Evolutionary conservation across 2,113 vertebrate genomes (phyloP).

Genomic region (Antechinus flavipes): DNA sequence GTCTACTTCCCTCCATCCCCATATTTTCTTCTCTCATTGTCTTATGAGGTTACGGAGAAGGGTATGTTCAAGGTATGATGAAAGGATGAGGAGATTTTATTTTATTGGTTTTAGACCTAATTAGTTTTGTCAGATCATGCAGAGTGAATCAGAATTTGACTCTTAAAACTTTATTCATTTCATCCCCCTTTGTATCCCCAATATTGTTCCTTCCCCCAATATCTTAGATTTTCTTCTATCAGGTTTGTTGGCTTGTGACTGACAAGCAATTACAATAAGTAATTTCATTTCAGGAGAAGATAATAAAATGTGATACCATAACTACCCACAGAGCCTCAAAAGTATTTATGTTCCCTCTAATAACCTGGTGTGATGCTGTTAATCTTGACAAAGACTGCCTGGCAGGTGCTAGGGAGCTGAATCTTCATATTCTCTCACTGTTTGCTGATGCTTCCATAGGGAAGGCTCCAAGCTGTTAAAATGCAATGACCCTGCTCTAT

Average conservation of each 20-base stretch:
- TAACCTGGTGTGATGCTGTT: constrained; percentile 85
- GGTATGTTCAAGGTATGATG: background rate
- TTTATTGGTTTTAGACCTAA: background rate
- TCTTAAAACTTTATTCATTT: constrained; percentile 74
- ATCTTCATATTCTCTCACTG: constrained; percentile 84
- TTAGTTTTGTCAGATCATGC: background rate
- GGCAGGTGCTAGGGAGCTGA: constrained; percentile 83
- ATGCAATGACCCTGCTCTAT: constrained; percentile 80
- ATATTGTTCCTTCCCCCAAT: constrained; percentile 17
- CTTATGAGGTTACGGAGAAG: background rate
- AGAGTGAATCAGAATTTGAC: constrained; percentile 36
- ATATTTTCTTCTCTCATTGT: background rate
- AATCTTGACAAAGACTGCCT: constrained; percentile 86
- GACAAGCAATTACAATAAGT: constrained; percentile 91
- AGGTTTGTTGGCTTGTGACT: constrained; percentile 86
- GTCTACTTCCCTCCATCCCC: background rate
- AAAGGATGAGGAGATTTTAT: background rate
- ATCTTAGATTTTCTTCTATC: constrained; percentile 76
- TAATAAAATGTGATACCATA: constrained; percentile 88
- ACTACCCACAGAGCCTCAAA: constrained; percentile 86
- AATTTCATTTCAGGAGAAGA: constrained; percentile 87
- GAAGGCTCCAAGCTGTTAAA: constrained; percentile 85
- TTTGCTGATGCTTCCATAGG: constrained; percentile 85
- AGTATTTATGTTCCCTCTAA: constrained; percentile 89
- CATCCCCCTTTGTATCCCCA: constrained; percentile 52